Base-by-base conservation (phyloP, 2,888 invertebrate genomes). In the Macaria notata region DNA sequence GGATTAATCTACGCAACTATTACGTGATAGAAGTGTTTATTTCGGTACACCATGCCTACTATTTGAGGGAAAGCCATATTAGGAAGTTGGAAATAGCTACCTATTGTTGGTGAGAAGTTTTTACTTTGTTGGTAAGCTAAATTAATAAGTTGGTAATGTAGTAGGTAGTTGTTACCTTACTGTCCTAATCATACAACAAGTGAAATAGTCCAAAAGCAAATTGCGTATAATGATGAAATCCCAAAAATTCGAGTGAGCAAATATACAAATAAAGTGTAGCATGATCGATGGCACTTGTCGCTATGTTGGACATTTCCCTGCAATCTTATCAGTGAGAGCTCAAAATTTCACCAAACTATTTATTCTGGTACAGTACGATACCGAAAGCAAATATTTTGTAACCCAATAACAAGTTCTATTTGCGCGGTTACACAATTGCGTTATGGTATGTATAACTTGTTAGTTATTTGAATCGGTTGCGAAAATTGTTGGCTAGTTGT, bases 351-450 rank as follows among this genome's bases (percentile, higher is more conserved):
- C 81, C 76, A 76, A 70, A 49, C 73, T 88, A 81, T 88, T 88
- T 86, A 70, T 73, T 75, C 75, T 70, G 76, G 56, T 68, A 69
- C 63, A 66, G 84, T 79, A 76, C 73, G 80, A 78, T 82, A 81
- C 73, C 76, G 75, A 78, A 81, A 75, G 74, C 76, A 81, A 84
- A 86, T 82, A 88, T 84, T 85, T 84, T 76, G 83, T 83, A 84
- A 84, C 61, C 57, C 74, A 76, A 76, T 75, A 72, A 71, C 66
- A 54, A 59, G 45, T 55, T 47, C 38, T 69, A 68, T 72, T 78
- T 73, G 75, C 75, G 60, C 56, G 63, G 75, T 82, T 83, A 73
- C 81, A 70, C 78, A 81, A 81, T 72, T 61, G 56, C 59, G 69
- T 73, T 64, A 69, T 67, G 52, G 62, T 70, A 70, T 69, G 71